Percentiles rank a stretch among this genome's conserved stretches.
These are phyloP conservation scores for Leptothorax acervorum DNA, from an alignment of 2,888 invertebrate species.

Conservation along the genomic window DNA sequence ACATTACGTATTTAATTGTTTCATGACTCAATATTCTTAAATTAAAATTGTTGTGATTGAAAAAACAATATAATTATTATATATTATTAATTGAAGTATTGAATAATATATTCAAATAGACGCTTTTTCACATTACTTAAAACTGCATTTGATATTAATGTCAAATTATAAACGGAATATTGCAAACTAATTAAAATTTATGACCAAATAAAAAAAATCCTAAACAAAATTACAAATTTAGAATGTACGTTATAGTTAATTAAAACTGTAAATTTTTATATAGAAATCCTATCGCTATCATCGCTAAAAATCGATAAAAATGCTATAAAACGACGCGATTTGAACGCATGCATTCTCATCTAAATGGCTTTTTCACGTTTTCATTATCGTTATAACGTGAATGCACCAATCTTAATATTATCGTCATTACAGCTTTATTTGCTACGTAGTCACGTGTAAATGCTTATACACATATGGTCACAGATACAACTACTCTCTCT, in stretches of 20 bases:
- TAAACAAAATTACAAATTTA: not conserved
- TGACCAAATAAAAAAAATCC: not conserved
- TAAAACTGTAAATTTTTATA: not conserved
- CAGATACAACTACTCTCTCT: slow-evolving; percentile 55
- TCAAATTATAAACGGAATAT: not conserved
- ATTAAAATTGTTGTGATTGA: not conserved
- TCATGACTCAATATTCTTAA: not conserved
- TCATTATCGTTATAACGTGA: slow-evolving; percentile 32
- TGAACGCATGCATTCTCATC: not conserved
- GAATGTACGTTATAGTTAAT: not conserved
- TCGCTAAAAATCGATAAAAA: slow-evolving; percentile 6
- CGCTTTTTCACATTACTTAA: not conserved
- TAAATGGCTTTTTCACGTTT: slow-evolving; percentile 51
- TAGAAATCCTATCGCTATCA: not conserved
- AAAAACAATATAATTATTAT: not conserved
- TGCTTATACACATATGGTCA: slow-evolving; percentile 65
- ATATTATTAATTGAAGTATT: not conserved
- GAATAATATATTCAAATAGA: not conserved
- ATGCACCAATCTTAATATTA: slow-evolving; percentile 61
- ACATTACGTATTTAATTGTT: not conserved
- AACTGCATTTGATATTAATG: not conserved
- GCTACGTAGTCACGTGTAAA: slow-evolving; percentile 65
- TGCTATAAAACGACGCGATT: not conserved
- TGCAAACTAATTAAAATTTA: not conserved
- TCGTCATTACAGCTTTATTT: slow-evolving; percentile 65